Conservation (phyloP, 1,140 invertebrate genomes). For the roundworm (Caenorhabditis elegans) region DNA sequence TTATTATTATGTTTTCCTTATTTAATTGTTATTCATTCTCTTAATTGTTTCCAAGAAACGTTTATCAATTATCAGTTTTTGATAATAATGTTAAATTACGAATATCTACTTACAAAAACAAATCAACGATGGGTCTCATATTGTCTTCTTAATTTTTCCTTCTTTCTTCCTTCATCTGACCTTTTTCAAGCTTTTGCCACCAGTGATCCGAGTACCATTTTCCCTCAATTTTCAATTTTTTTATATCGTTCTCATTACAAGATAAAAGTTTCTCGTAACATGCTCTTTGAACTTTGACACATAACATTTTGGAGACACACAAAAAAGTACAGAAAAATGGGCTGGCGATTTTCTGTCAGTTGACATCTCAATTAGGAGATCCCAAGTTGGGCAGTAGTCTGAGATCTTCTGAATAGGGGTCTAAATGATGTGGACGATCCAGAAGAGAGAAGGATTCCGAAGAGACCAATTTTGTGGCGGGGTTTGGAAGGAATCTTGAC, state of each 20-base stretch:
- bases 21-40: background rate
- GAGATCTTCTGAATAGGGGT: background rate
- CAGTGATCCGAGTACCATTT: conserved; percentile 29
- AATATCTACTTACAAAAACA: conserved; percentile 29
- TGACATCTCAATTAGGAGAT: conserved; percentile 30
- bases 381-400: background rate
- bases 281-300: conserved; percentile 6
- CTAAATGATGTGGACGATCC: background rate
- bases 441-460: background rate
- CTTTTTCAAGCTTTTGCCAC: conserved; percentile 5
- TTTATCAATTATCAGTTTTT: background rate
- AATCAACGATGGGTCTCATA: conserved; percentile 26
- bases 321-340: background rate
- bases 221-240: background rate
- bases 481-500: background rate
- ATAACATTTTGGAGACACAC: background rate
- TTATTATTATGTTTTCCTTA: background rate
- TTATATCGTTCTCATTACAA: too few relatives aligned
- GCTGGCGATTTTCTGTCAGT: background rate
- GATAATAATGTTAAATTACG: background rate
- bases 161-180: background rate
- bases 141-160: background rate
- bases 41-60: conserved; percentile 10
- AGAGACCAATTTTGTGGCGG: conserved; percentile 3
- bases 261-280: too few relatives aligned